Conservation (phyloP, 2,888 invertebrate genomes). For the Nephrocerus scutellatus region DNA sequence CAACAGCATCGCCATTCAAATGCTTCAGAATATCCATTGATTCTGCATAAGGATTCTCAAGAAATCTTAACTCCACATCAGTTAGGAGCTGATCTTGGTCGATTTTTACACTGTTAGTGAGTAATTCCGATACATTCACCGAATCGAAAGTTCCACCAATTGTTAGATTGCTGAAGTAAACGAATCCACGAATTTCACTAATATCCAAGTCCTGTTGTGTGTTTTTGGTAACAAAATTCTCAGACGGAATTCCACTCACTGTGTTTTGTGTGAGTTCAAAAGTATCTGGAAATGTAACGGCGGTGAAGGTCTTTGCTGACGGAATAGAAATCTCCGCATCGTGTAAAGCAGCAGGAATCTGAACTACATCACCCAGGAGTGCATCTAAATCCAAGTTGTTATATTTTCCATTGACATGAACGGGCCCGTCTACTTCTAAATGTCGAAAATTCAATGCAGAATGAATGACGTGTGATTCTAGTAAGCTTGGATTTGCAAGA, state of each 20-base stretch:
- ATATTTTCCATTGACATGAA: slow-evolving; percentile 47
- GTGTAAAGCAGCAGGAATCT: slow-evolving; percentile 42
- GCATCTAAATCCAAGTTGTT: slow-evolving; percentile 44
- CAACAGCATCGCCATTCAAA: slow-evolving; percentile 42
- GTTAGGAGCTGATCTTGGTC: slow-evolving; percentile 43
- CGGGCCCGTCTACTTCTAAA: slow-evolving; percentile 50
- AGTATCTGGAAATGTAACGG: slow-evolving; percentile 43
- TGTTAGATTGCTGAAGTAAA: slow-evolving; percentile 48
- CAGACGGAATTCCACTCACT: slow-evolving; percentile 48
- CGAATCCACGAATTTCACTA: slow-evolving; percentile 42
- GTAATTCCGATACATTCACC: slow-evolving; percentile 46
- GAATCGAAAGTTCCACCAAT: slow-evolving; percentile 46
- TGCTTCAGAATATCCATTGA: slow-evolving; percentile 36
- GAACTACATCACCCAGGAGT: slow-evolving; percentile 49
- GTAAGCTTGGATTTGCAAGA: slow-evolving; percentile 48
- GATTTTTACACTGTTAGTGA: slow-evolving; percentile 44
- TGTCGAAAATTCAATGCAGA: slow-evolving; percentile 49
- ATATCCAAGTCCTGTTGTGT: slow-evolving; percentile 49
- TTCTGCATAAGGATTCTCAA: slow-evolving; percentile 24
- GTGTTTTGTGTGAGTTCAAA: slow-evolving; percentile 43
- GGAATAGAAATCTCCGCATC: slow-evolving; percentile 40
- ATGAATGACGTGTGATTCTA: slow-evolving; percentile 43
- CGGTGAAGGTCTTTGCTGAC: slow-evolving; percentile 49
- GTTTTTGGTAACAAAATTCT: slow-evolving; percentile 49
- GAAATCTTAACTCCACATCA: slow-evolving; percentile 43